A percentile compares a stretch with the other conserved stretches of the same genome.
Evolutionary conservation across 2,113 vertebrate genomes (phyloP).

Genomic region (Trachemys scripta): DNA sequence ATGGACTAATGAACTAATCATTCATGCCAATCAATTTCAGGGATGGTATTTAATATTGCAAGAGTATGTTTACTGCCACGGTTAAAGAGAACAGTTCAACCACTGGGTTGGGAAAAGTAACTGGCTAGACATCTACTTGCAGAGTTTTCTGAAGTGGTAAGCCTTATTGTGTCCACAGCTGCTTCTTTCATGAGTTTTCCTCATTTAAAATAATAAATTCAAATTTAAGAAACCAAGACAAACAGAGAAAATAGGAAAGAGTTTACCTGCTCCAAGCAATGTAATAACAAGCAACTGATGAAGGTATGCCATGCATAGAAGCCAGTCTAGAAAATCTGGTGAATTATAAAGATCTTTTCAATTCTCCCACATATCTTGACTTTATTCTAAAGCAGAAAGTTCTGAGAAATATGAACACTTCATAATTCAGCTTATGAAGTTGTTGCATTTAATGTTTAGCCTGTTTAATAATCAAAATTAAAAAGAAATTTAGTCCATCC

Average conservation of each 20-base stretch:
- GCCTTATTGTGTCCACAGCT: not conserved
- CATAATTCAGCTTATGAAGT: not conserved
- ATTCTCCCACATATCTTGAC: fast-evolving
- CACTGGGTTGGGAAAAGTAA: not conserved
- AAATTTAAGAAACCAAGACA: not conserved
- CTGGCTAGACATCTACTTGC: not conserved
- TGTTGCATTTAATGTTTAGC: not conserved
- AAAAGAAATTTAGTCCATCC: not conserved
- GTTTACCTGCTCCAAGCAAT: not conserved
- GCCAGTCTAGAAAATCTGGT: not conserved
- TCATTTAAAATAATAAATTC: not conserved
- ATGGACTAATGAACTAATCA: not conserved
- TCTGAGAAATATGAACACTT: not conserved
- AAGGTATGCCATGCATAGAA: not conserved
- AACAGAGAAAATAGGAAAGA: not conserved
- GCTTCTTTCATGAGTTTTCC: not conserved
- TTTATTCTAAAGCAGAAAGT: not conserved
- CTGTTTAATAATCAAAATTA: not conserved
- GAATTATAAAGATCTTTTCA: not conserved
- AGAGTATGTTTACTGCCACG: not conserved
- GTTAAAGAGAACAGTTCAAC: not conserved
- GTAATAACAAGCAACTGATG: constrained; percentile 27
- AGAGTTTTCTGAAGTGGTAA: not conserved
- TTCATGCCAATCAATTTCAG: not conserved
- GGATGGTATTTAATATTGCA: not conserved